These are phyloP conservation scores for Coptotermes formosanus DNA, from an alignment of 1,140 invertebrate species.

Conservation along the genomic window DNA sequence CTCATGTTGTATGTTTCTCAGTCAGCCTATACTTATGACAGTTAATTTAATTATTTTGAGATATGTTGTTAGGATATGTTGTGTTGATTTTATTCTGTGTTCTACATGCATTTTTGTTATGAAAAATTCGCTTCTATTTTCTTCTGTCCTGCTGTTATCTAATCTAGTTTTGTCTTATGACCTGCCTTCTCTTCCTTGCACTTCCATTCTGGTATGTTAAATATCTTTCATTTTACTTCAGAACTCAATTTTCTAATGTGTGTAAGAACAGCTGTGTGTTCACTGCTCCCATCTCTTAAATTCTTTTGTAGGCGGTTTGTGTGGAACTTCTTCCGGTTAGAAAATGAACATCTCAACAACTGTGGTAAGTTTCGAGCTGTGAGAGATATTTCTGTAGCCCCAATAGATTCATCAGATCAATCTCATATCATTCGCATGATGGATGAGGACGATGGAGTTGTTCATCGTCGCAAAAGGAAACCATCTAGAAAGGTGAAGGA, in stretches of 20 bases:
- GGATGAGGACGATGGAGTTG: constrained; percentile 88
- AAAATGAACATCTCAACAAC: constrained; percentile 99
- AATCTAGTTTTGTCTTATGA: no score
- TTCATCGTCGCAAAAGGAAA: constrained; percentile 48
- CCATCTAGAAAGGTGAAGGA: constrained; percentile 17
- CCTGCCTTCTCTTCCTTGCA: not conserved
- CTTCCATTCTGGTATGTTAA: not conserved
- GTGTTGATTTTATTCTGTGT: no score
- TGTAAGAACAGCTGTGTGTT: no score
- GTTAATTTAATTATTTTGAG: no score
- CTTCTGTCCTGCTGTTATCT: no score
- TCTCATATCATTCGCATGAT: constrained; percentile 92
- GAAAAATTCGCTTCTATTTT: no score
- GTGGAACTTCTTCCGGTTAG: constrained; percentile 99
- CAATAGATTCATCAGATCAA: constrained; percentile 91
- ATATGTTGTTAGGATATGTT: no score
- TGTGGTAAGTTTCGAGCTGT: constrained; percentile 99
- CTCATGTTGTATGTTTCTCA: no score
- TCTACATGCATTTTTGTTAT: no score
- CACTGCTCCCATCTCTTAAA: no score
- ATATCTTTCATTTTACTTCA: not conserved
- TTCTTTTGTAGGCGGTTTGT: constrained; percentile 87
- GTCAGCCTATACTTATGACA: no score
- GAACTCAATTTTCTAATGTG: no score
- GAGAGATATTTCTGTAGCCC: constrained; percentile 96